phyloP scores from a whole-genome alignment of 2,888 invertebrate species.

The Eilema griseolum region DNA sequence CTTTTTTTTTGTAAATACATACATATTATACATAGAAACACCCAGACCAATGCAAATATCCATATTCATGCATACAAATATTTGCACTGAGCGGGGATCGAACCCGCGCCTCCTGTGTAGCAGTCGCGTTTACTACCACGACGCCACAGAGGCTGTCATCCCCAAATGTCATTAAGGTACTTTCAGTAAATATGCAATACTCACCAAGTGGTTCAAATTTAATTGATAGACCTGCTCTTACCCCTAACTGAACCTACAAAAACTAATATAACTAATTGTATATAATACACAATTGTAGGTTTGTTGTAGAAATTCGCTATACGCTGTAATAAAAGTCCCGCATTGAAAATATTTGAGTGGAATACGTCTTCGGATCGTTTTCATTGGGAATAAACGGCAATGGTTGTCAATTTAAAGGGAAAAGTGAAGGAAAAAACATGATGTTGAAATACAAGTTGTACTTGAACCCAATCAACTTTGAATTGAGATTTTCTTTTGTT shows the following conservation, averaged over 20 bases:
- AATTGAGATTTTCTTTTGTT: constrained; percentile 47
- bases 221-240: not conserved
- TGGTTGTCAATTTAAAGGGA: constrained; percentile 35
- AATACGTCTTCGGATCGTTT: constrained; percentile 16
- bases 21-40: too few species aligned
- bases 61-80: too few species aligned
- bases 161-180: too few species aligned
- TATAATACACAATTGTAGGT: not conserved
- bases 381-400: constrained; percentile 23
- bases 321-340: constrained; percentile 10
- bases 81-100: too few species aligned
- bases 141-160: too few species aligned
- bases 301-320: constrained; percentile 19
- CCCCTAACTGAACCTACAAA: too few species aligned
- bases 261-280: too few species aligned
- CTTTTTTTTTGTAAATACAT: too few species aligned
- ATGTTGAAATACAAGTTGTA: constrained; percentile 42
- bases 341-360: constrained; percentile 23
- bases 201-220: not conserved
- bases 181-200: not conserved
- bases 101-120: too few species aligned
- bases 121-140: too few species aligned
- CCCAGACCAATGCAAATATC: too few species aligned
- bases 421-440: constrained; percentile 30
- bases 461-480: constrained; percentile 44